Evolutionary conservation across 1,140 invertebrate genomes (phyloP).

Genomic region (Asbolus verrucosus): DNA sequence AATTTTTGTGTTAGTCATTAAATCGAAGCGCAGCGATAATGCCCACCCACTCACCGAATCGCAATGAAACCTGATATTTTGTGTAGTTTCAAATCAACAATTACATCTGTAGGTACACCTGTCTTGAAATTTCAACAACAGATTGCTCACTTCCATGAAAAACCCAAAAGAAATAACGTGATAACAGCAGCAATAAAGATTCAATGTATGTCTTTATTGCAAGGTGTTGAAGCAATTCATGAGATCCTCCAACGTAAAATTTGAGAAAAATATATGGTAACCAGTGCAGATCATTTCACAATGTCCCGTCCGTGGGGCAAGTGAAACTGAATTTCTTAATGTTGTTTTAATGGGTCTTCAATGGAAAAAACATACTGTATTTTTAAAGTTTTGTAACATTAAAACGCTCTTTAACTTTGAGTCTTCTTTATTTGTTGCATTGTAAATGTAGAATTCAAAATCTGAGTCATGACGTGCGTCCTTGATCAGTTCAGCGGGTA

Average conservation of each 20-base stretch:
- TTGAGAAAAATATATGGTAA: slow-evolving; percentile 9
- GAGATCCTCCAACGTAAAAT: background rate
- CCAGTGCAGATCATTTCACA: slow-evolving; percentile 26
- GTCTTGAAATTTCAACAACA: background rate
- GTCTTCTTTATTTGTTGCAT: no score
- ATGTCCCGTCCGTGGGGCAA: slow-evolving; percentile 10
- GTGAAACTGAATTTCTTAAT: slow-evolving; percentile 31
- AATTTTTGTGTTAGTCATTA: slow-evolving; percentile 1
- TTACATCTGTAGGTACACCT: background rate
- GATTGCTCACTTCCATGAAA: no score
- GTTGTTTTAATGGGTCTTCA: slow-evolving; percentile 15
- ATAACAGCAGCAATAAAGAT: no score
- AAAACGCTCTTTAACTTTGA: no score
- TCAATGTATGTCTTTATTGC: background rate
- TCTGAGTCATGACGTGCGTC: no score
- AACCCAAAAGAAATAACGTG: no score
- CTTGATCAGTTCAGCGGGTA: no score
- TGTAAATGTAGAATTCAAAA: no score
- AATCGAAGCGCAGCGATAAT: slow-evolving; percentile 1
- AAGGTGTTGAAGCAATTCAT: background rate
- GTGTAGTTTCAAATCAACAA: background rate
- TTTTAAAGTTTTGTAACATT: no score
- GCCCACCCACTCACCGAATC: background rate
- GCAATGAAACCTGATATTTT: background rate
- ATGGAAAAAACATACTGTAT: slow-evolving; percentile 21